phyloP scores from a whole-genome alignment of 2,113 vertebrate species.

The Reinhardtius hippoglossoides region DNA sequence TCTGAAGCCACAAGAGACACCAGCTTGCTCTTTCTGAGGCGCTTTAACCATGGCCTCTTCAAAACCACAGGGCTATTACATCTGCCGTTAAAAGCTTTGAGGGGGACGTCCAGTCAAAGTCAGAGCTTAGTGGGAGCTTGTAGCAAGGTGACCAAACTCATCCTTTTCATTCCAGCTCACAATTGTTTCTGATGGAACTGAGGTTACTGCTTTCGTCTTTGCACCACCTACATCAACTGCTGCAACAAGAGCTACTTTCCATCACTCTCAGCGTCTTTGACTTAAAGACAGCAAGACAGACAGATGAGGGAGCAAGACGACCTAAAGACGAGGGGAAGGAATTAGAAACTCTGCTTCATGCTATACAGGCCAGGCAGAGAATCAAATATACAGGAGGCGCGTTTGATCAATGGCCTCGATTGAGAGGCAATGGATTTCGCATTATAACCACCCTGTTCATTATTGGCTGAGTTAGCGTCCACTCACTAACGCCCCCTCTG shows the following conservation, averaged over 20 bases:
- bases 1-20: constrained; percentile 79
- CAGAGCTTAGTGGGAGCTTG: constrained; percentile 54
- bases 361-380: constrained; percentile 29
- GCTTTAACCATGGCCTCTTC: constrained; percentile 73
- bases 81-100: constrained; percentile 82
- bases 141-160: constrained; percentile 75
- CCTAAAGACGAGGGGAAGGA: background rate
- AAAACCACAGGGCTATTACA: constrained; percentile 80
- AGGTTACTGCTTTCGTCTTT: background rate
- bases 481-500: constrained; percentile 59
- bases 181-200: constrained; percentile 35
- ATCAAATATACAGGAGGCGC: constrained; percentile 56
- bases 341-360: constrained; percentile 18
- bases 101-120: constrained; percentile 73
- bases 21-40: constrained; percentile 65
- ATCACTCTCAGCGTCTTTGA: background rate
- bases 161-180: constrained; percentile 46
- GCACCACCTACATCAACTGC: constrained; percentile 15
- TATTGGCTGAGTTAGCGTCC: constrained; percentile 74
- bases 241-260: constrained; percentile 18
- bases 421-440: constrained; percentile 76
- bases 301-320: constrained; percentile 4
- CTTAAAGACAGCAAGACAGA: constrained; percentile 4
- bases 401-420: constrained; percentile 74
- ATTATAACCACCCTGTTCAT: constrained; percentile 75